Evolutionary conservation across 2,797 vertebrate species (phyloP), one percentile per base, ranked within the genome.

Genomic region (Pterois miles): DNA sequence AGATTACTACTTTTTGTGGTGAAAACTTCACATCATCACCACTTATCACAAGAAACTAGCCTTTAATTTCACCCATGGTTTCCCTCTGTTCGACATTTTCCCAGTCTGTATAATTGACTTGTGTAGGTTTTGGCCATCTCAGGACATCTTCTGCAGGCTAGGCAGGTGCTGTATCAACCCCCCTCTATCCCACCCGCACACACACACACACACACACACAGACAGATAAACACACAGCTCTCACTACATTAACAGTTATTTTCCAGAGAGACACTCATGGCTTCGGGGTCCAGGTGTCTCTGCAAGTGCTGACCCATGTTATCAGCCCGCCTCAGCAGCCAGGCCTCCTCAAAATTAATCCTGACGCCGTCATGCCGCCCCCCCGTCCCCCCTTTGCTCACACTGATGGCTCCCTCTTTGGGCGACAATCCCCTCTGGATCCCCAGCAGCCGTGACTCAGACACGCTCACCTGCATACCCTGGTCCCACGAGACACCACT

Each of bases 41-140:
- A 84, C 89, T 87, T 87, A 87, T 89, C 85, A 75, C 66, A 56
- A 74, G 50, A 65, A 46, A 84, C 68, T 82, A 83, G 50, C 66
- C 76, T 91, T 91, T 93, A 86, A 93, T 94, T 92, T 94, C 90
- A 93, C 86, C 91, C 84, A 85, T 92, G 86, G 78, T 87, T 91
- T 86, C 85, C 85, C 80, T 84, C 81, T 89, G 76, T 68, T 78
- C 70, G 48, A 54, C 75, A 23, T 46, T 80, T 75, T 18, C 20
- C 25, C 65, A 74, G 25, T 56, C 75, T 63, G 74, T 78, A 80
- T 89, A 92, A 92, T 90, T 92, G 81, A 88, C 90, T 91, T 87
- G 84, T 79, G 56, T 81, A 89, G 84, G 79, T 88, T 88, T 78
- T 68, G 69, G 77, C 82, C 75, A 78, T 84, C 86, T 91, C 77